Conservation (phyloP, 37 sponge, comb jelly and placozoan species). For the Diacarnus erythraeanus region DNA sequence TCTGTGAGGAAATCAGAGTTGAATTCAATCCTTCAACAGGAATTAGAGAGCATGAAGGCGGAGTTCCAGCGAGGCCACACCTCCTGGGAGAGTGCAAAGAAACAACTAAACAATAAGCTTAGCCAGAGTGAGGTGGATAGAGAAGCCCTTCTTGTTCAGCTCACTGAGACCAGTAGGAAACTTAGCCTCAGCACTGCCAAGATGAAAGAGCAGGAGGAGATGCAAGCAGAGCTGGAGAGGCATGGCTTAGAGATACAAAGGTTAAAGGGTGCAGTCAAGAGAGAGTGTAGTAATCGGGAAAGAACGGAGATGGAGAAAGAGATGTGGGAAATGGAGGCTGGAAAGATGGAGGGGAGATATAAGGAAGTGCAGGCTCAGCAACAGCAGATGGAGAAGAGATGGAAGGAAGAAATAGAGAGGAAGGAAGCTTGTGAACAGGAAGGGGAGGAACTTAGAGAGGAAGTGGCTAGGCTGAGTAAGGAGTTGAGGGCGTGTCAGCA, state of each 20-base stretch:
- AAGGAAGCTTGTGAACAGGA: neutral
- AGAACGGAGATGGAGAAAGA: conserved; percentile 25
- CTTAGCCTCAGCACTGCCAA: neutral
- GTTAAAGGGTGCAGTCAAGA: conserved; percentile 14
- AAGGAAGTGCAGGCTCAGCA: neutral
- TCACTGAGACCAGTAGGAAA: conserved; percentile 20
- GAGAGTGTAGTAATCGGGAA: neutral
- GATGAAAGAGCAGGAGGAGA: neutral
- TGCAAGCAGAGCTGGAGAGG: conserved; percentile 3
- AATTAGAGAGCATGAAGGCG: neutral
- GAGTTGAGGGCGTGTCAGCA: conserved; percentile 10
- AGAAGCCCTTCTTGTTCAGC: conserved; percentile 22
- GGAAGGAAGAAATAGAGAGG: neutral
- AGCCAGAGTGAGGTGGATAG: conserved; percentile 28
- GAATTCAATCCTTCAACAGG: conserved; percentile 5
- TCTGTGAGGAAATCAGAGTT: conserved; percentile 8
- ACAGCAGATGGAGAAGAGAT: neutral
- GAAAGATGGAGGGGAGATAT: neutral
- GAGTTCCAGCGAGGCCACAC: neutral
- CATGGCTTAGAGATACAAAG: conserved; percentile 5
- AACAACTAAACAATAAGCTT: conserved; percentile 17
- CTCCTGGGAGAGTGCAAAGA: neutral
- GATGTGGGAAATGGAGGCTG: conserved; percentile 18
- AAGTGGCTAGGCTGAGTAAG: conserved; percentile 22
- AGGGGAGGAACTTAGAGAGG: conserved; percentile 18